Conservation (phyloP, 2,113 vertebrate genomes). For the Hippopotamus amphibius region DNA sequence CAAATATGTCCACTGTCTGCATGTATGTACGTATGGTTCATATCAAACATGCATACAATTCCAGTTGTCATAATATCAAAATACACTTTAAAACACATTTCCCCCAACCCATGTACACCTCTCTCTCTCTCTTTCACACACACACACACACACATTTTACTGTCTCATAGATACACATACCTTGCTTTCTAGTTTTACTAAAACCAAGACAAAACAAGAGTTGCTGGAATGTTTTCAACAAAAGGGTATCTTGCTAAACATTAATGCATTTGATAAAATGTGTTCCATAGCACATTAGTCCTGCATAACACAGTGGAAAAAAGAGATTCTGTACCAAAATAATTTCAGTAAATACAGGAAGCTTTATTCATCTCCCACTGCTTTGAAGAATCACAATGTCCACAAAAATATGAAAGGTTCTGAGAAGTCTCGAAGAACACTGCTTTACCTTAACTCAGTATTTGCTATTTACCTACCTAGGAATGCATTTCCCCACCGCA, state of each 20-base stretch:
- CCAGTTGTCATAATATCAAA: conserved; percentile 1
- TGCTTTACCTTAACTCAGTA: not conserved
- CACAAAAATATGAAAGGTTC: not conserved
- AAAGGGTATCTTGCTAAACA: conserved; percentile 9
- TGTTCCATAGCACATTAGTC: not conserved
- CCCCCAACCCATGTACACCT: not conserved
- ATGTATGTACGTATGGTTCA: not conserved
- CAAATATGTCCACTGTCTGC: not conserved
- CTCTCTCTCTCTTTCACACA: not conserved
- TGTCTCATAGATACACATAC: not conserved
- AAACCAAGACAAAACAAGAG: not conserved
- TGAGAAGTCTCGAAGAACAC: not conserved
- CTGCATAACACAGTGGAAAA: not conserved
- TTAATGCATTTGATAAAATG: conserved; percentile 38
- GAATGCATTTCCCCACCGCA: not conserved
- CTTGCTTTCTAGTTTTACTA: conserved; percentile 20
- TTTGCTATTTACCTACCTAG: not conserved
- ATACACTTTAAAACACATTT: conserved; percentile 21
- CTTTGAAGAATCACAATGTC: not conserved
- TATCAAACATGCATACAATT: not conserved
- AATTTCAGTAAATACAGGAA: not conserved
- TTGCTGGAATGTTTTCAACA: conserved; percentile 13
- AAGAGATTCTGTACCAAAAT: not conserved
- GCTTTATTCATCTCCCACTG: not conserved
- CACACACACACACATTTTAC: not conserved